Conservation (phyloP, 1,140 invertebrate genomes). For the Caenorhabditis brenneri region DNA sequence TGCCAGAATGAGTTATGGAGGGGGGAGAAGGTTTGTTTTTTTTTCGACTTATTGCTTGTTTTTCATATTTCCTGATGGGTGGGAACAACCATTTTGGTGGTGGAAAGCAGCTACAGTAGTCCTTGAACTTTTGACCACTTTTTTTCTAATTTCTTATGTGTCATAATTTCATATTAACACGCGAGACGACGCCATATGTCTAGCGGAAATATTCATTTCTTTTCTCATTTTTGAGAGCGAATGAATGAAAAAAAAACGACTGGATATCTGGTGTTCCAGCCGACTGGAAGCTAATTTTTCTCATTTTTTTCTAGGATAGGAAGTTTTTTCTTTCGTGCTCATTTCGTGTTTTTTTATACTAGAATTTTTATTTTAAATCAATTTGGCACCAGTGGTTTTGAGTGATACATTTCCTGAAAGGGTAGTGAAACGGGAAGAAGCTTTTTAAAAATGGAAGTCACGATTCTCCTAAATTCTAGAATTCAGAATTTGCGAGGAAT, state of each 20-base stretch:
- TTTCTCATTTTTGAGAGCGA: neutral
- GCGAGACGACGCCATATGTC: neutral
- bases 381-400: too few species aligned
- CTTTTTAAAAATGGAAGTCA: too few species aligned
- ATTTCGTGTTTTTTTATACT: neutral
- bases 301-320: neutral
- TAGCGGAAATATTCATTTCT: neutral
- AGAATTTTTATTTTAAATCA: too few species aligned
- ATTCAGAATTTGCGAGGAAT: too few species aligned
- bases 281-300: conserved; percentile 21
- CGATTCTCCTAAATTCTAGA: too few species aligned
- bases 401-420: too few species aligned
- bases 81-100: too few species aligned
- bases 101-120: too few species aligned
- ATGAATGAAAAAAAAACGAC: neutral
- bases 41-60: too few species aligned
- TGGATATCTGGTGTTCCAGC: conserved; percentile 26
- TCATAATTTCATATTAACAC: conserved; percentile 24
- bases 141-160: neutral
- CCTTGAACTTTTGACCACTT: neutral
- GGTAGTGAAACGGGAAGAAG: too few species aligned
- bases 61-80: too few species aligned
- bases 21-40: neutral
- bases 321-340: neutral
- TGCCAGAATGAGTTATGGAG: conserved; percentile 21